Base-by-base conservation (phyloP, 2,888 invertebrate species). In the Archips crataeganus region DNA sequence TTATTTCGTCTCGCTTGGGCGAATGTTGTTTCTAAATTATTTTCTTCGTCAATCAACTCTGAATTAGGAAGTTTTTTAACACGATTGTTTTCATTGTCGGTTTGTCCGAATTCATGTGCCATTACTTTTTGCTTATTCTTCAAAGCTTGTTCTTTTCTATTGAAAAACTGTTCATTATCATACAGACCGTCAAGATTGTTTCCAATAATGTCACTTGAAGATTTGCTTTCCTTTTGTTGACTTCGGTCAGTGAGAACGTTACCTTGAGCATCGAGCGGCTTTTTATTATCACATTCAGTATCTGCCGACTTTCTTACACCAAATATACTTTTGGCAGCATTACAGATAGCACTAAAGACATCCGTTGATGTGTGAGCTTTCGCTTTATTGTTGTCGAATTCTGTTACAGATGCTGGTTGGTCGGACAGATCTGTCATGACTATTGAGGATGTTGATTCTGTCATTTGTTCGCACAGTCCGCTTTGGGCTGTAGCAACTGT, bases 41-140 rank as follows among this genome's bases (percentile, higher is more conserved):
- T 92, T 71, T 92, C 90, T 75, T 88, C 85, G 61, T 90, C 90
- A 11, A 89, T 77, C 1, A 85, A 77, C 11, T 84, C 75, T 6
- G 82, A 71, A 49, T 81, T 81, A 0, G 76, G 72, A 6, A 77
- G 71, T 47, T 81, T 77, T 76, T 81, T 85, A 2, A 85, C 74
- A 72, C 79, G 78, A 82, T 91, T 90, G 74, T 90, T 91, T 68
- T 93, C 89, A 47, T 76, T 81, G 72, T 92, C 91, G 0, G 77
- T 84, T 75, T 89, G 85, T 2, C 91, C 94, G 65, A 93, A 91
- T 82, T 95, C 95, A 70, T 94, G 89, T 0, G 89, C 80, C 90
- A 95, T 90, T 0, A 95, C 94, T 85, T 95, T 95, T 32, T 90
- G 86, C 79, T 94, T 95, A 78, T 95, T 95, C 60, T 86, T 83